Conservation (phyloP, 64 coral and sea anemone species). For the Acropora tenuis region DNA sequence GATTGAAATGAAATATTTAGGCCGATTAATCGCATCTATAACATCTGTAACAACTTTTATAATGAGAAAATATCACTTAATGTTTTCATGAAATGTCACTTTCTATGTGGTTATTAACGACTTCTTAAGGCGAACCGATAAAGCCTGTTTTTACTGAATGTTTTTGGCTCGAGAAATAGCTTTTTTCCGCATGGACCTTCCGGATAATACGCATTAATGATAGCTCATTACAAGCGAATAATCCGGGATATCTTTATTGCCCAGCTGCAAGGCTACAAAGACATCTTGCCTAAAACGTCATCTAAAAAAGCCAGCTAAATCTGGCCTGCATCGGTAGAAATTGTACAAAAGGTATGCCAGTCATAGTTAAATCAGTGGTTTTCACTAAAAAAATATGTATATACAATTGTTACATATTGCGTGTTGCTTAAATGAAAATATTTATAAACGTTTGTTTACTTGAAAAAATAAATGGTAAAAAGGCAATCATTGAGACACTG, state of each 20-base stretch:
- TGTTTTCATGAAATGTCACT: conserved; percentile 82
- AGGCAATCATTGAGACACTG: not conserved
- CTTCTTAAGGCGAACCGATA: conserved; percentile 49
- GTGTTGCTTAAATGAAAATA: conserved; percentile 4
- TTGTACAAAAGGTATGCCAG: not conserved
- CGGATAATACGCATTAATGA: conserved; percentile 45
- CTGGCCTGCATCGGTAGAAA: not conserved
- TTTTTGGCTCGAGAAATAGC: not conserved
- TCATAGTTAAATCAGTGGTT: not conserved
- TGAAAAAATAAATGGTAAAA: not conserved
- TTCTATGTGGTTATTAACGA: conserved; percentile 47
- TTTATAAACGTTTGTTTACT: conserved; percentile 33
- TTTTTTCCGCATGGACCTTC: conserved; percentile 25
- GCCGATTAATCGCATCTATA: conserved; percentile 1
- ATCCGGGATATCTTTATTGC: not conserved
- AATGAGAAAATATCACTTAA: conserved; percentile 71
- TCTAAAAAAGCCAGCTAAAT: not conserved
- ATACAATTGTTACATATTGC: not conserved
- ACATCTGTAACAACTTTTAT: conserved; percentile 87
- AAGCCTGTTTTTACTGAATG: conserved; percentile 9
- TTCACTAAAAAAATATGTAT: not conserved
- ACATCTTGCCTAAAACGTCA: too few relatives aligned
- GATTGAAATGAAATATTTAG: conserved; percentile 17
- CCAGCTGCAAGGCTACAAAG: not conserved
- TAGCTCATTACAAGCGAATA: conserved; percentile 38